Conservation (phyloP, 2,113 vertebrate species). For the Onychorhynchus coronatus region DNA sequence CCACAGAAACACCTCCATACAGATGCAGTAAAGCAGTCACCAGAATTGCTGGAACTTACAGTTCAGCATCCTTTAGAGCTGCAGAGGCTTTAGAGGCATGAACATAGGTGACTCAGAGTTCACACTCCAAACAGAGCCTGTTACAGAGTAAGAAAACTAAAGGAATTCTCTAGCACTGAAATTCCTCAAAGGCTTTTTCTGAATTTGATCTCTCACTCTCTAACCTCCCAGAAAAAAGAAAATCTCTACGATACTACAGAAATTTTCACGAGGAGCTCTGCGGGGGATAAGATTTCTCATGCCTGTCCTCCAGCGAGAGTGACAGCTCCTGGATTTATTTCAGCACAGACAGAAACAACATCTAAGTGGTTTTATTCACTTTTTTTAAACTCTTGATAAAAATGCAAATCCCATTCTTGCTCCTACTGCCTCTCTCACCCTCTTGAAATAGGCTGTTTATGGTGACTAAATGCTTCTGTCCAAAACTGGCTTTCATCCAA, state of each 20-base stretch:
- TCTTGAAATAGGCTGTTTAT: conserved; percentile 26
- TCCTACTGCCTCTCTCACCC: neutral
- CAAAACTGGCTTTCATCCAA: conserved; percentile 32
- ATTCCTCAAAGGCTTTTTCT: neutral
- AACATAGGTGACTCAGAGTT: neutral
- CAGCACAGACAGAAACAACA: neutral
- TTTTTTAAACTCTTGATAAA: conserved; percentile 16
- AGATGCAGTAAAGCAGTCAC: neutral
- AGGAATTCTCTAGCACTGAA: neutral
- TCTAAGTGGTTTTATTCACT: neutral
- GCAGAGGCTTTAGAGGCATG: neutral
- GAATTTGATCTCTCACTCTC: neutral
- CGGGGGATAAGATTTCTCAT: accelerated
- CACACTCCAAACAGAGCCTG: neutral
- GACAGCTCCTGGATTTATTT: conserved; percentile 12
- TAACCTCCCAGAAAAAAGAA: neutral
- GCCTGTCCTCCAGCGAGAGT: neutral
- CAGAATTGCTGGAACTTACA: neutral
- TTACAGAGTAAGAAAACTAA: neutral
- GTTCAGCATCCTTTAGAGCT: neutral
- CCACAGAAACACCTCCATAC: neutral
- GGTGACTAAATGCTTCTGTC: conserved; percentile 28
- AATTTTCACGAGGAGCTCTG: neutral
- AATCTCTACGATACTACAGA: neutral
- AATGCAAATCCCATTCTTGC: conserved; percentile 36